Base-by-base conservation (phyloP, 2,113 vertebrate genomes). In the Tylochromis polylepis region DNA sequence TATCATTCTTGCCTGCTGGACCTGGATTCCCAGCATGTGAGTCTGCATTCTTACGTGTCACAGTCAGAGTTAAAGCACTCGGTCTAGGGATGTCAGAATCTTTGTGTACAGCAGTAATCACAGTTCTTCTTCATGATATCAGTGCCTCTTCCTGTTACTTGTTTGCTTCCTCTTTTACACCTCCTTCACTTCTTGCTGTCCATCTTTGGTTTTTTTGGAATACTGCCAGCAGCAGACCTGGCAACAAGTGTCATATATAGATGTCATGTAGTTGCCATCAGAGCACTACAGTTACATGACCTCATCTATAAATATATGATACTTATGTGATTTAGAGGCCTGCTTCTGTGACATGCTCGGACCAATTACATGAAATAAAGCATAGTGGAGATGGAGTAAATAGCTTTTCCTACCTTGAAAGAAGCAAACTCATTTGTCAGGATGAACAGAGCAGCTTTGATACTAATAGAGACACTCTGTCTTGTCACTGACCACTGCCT, bases 291-390 rank as follows among this genome's bases (percentile, higher is more conserved):
- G 89, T 91, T 46, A 87, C 81, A 12, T 80, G 89, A 88, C 84
- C 93, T 91, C 72, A 82, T 82, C 89, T 93, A 91, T 93, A 93
- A 92, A 93, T 94, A 90, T 84, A 78, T 79, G 70, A 85, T 81
- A 86, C 59, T 70, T 82, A 86, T 79, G 58, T 88, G 90, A 92
- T 92, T 92, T 84, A 91, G 80, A 82, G 82, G 46, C 51, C 83
- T 58, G 81, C 77, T 85, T 86, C 81, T 77, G 72, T 56, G 46
- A 0, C 70, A 83, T 29, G 16, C 79, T 81, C n/a, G 0, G 49
- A 83, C 84, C 91, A 94, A 85, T 93, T 93, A 93, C 82, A 90
- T 87, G 78, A 82, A 78, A 62, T 72, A 88, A 83, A 88, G 88
- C 81, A 70, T 79, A 87, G 87, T 57, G 11, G 51, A 81, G 57